Evolutionary conservation across 2,888 invertebrate species (phyloP), one percentile per base, ranked within the genome.

Genomic region (Piscicola geometra): DNA sequence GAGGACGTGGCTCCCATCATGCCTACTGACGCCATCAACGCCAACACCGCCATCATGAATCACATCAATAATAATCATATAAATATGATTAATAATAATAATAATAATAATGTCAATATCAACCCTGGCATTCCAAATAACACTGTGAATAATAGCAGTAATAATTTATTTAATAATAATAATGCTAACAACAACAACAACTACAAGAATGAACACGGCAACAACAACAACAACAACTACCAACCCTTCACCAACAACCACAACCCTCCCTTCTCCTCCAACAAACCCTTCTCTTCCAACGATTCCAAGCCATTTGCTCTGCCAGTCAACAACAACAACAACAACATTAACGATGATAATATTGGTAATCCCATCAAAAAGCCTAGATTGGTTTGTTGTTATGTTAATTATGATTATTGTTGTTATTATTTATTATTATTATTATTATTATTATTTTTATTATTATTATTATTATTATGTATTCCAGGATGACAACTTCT

Each of bases 401-500:
- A 64, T 15, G 30, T 64, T 12, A 64, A 28, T 15, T n/a, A n/a
- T n/a, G 12, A n/a, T 12, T 64, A 28, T 12, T 9, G 12, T 64
- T 12, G 30, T 25, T 64, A 25, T n/a, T n/a, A n/a, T n/a, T n/a
- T 18, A 50, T 18, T 18, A 50, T 50, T 21, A 50, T 50, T 21
- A 50, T 50, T 21, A 50, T 50, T 21, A n/a, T 50, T 21, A n/a
- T 50, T 21, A n/a, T 50, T 21, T 18, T 50, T 21, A 50, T 50
- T 21, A 50, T 50, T 50, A 50, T 50, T 1, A n/a, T 35, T 9
- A n/a, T 35, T 12, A 36, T 36, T 21, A n/a, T 35, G 21, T 41
- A 47, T 71, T n/a, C 25, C 52, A 71, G 41, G 60, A 56, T 18
- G 60, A 56, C 25, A 56, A 56, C n/a, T 56, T 56, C n/a, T 21